Base-by-base conservation (phyloP, 2,797 vertebrate genomes). In the Oceanodroma leucorhoa region DNA sequence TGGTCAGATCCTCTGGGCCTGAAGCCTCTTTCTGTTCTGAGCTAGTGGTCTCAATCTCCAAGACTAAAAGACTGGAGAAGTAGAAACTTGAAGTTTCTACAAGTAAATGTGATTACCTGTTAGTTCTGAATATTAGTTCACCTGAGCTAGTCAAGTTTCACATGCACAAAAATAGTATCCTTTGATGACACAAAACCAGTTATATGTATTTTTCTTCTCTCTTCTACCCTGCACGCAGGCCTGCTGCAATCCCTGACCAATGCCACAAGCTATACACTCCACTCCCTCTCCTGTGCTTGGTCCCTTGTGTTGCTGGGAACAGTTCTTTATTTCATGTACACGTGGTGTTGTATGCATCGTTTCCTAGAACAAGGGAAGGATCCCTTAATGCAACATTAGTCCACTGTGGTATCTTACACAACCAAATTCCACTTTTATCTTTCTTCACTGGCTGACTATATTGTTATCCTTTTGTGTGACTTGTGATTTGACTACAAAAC, bases 261-360 rank as follows among this genome's bases (percentile, higher is more conserved):
- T 5, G 38, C 34, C 79, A 58, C 3, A 32, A 76, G 58, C 34
- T 46, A 10, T 21, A 1, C 14, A 45, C 40, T 54, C 55, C 24
- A 19, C 15, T 21, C 32, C 38, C 13, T 36, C 16, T 55, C 48
- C 41, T 50, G 53, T 29, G 46, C 65, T 60, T 14, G 6, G 46
- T 50, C 41, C 70, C 54, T 72, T 6, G 16, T 29, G 43, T 11
- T 62, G 38, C 30, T 46, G 81, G 55, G 27, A 65, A 2, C 5
- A 16, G 32, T 29, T 76, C 21, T 71, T 27, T 20, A 36, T 32
- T 32, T 34, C 61, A 13, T 0, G 22, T 8, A 41, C n/a, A 13
- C 0, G 1, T 16, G 20, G 8, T 12, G 30, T 1, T 12, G 32
- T 17, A 46, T n/a, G 22, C n/a, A 41, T 11, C 6, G 0, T 4